These are phyloP conservation scores for Archaeoteleia sp. DNA, from an alignment of 2,888 invertebrate genomes.

Conservation along the genomic window DNA sequence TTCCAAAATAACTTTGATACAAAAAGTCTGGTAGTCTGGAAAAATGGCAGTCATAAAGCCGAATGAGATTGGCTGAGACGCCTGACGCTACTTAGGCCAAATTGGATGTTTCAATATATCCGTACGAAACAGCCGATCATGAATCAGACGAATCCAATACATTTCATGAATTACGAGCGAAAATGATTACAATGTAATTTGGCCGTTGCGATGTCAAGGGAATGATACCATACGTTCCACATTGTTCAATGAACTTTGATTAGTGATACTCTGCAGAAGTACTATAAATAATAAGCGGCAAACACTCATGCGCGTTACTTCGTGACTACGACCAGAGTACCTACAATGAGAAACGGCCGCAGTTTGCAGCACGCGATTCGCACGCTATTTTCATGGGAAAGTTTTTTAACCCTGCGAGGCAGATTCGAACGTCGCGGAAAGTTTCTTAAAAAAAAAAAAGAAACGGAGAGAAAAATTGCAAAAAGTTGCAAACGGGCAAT, in stretches of 20 bases:
- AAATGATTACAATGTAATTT: too few relatives aligned
- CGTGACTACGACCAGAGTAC: slow-evolving; percentile 35
- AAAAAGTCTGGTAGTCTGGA: too few relatives aligned
- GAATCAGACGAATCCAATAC: too few relatives aligned
- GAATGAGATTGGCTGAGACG: too few relatives aligned
- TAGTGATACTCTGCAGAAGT: slow-evolving; percentile 35
- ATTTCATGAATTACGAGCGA: too few relatives aligned
- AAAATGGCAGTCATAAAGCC: too few relatives aligned
- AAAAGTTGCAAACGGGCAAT: slow-evolving; percentile 67
- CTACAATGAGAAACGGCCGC: slow-evolving; percentile 32
- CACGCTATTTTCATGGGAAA: slow-evolving; percentile 44
- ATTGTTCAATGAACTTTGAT: slow-evolving; percentile 44
- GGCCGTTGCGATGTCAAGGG: slow-evolving; percentile 32
- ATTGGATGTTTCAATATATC: too few relatives aligned
- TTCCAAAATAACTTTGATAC: too few relatives aligned
- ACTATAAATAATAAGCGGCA: slow-evolving; percentile 42
- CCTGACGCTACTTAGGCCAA: too few relatives aligned
- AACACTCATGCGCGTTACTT: slow-evolving; percentile 40
- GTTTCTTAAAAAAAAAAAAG: slow-evolving; percentile 12
- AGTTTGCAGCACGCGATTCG: slow-evolving; percentile 38
- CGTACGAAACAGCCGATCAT: too few relatives aligned
- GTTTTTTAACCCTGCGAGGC: slow-evolving; percentile 35
- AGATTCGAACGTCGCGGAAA: slow-evolving; percentile 29
- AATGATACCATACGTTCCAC: slow-evolving; percentile 43
- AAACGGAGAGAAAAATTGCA: slow-evolving; percentile 54